phyloP scores from a whole-genome alignment of 2,113 vertebrate species.

The Calyptommatus sinebrachiatus region DNA sequence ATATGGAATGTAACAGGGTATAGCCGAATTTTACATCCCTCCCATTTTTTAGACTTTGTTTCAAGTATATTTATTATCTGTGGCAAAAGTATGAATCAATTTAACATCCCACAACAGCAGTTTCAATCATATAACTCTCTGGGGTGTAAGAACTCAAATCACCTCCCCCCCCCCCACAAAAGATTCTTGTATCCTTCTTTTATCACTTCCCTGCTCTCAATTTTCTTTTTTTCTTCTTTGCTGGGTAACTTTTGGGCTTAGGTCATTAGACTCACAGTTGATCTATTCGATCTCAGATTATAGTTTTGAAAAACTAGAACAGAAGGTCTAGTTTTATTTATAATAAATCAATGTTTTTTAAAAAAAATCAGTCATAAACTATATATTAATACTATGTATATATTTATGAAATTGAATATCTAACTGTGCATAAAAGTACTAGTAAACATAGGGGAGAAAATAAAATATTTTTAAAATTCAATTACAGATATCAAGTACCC shows the following conservation, averaged over 20 bases:
- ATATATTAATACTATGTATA: no score
- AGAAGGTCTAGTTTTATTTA: background rate
- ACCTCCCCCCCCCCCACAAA: background rate
- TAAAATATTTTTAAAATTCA: background rate
- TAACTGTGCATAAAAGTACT: background rate
- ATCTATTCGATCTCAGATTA: background rate
- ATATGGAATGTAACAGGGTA: background rate
- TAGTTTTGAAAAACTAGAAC: background rate
- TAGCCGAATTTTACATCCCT: background rate
- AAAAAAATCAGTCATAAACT: background rate
- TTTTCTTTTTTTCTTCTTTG: background rate
- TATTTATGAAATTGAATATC: background rate
- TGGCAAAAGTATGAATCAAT: background rate
- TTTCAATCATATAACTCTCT: background rate
- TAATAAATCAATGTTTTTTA: background rate
- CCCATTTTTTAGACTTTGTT: background rate
- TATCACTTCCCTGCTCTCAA: background rate
- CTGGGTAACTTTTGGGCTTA: background rate
- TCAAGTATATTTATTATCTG: background rate
- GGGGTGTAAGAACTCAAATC: background rate
- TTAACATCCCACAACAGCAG: background rate
- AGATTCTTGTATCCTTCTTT: background rate
- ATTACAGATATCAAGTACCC: no score
- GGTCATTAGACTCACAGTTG: background rate
- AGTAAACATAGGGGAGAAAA: background rate